These are phyloP conservation scores for Trichonephila inaurata DNA, from an alignment of 1,140 invertebrate genomes.

Conservation along the genomic window DNA sequence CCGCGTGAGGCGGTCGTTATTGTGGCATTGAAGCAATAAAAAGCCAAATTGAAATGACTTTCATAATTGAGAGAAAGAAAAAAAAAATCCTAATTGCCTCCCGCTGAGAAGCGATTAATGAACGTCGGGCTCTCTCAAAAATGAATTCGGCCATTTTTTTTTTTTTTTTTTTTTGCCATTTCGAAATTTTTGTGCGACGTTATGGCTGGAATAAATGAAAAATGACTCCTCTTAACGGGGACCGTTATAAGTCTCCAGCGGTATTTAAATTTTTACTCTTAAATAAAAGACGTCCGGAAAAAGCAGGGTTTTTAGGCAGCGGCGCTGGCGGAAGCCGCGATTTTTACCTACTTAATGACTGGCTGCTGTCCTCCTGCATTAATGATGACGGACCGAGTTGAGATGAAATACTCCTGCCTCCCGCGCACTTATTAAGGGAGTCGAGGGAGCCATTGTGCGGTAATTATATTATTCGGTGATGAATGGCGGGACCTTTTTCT, in stretches of 20 bases:
- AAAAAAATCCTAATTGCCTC: neutral
- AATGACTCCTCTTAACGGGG: neutral
- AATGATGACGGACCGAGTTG: conserved; percentile 35
- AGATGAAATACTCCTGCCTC: conserved; percentile 52
- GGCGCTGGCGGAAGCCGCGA: neutral
- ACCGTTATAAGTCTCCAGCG: neutral
- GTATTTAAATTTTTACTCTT: conserved; percentile 28
- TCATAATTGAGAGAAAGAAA: neutral
- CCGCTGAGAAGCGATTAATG: neutral
- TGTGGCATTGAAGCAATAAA: neutral
- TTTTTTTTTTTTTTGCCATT: neutral
- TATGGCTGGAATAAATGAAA: neutral
- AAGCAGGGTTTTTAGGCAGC: neutral
- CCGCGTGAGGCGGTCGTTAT: too few relatives aligned
- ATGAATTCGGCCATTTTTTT: neutral
- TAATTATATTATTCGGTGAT: conserved; percentile 56
- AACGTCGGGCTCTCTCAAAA: neutral
- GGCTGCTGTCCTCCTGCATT: neutral
- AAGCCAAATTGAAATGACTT: neutral
- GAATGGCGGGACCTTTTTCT: conserved; percentile 7
- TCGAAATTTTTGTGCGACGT: neutral
- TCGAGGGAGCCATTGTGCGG: conserved; percentile 45
- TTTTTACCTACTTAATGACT: conserved; percentile 56
- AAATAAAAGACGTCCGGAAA: conserved; percentile 24
- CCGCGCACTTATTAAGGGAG: conserved; percentile 31